Percentiles rank a stretch among this genome's conserved stretches.
Conservation (phyloP, 2,797 vertebrate species). For the Arnoldichthys spilopterus region DNA sequence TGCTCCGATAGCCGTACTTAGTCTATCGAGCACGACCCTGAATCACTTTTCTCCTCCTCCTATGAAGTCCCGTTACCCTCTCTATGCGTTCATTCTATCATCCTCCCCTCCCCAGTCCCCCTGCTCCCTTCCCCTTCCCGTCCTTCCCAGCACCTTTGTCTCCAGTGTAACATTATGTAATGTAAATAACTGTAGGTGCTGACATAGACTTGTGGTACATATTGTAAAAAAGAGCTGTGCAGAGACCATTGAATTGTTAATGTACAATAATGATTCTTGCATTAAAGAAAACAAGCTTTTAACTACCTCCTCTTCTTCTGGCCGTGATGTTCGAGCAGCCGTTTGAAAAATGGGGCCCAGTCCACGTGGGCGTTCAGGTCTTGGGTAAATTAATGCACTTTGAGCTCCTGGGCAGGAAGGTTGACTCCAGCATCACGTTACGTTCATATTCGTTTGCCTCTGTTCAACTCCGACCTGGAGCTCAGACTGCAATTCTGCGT, state of each 20-base stretch:
- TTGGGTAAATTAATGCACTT: no score
- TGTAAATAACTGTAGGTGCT: conserved; percentile 84
- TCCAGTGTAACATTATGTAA: conserved; percentile 76
- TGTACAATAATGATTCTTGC: conserved; percentile 81
- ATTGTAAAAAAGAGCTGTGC: conserved; percentile 80
- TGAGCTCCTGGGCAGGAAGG: no score
- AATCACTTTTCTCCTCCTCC: conserved; percentile 18
- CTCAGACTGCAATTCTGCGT: no score
- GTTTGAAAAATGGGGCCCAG: neutral
- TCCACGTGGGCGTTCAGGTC: no score
- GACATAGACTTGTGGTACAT: conserved; percentile 82
- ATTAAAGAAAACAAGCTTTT: conserved; percentile 76
- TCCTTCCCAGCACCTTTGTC: conserved; percentile 52
- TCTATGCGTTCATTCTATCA: conserved; percentile 29
- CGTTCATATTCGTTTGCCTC: no score
- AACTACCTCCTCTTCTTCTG: conserved; percentile 48
- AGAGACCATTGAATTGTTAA: conserved; percentile 74
- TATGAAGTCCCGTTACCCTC: conserved; percentile 29
- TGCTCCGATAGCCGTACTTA: conserved; percentile 43
- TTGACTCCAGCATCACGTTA: no score
- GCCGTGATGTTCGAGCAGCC: neutral
- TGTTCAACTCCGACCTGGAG: no score
- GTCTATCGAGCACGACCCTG: conserved; percentile 36
- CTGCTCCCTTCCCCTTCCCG: neutral
- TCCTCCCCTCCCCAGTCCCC: conserved; percentile 6